Evolutionary conservation across 2,113 vertebrate species (phyloP), one percentile per base, ranked within the genome.

Genomic region (Microcebus tavaratra): DNA sequence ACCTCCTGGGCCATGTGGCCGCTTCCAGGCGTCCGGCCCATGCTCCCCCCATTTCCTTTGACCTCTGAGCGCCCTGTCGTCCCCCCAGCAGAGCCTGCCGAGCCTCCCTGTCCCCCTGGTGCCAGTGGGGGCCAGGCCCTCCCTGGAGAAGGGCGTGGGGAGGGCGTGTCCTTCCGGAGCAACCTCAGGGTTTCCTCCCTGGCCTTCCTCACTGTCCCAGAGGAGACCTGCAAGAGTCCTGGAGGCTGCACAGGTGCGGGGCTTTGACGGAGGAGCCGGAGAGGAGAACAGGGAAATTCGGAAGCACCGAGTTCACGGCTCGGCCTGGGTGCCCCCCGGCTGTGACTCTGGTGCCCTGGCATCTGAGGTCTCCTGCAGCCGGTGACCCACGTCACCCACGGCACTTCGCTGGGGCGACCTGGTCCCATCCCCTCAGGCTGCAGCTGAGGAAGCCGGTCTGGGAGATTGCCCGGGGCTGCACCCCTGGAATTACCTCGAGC

Each of bases 301-400:
- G 8, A 9, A 5, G 25, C 29, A 17, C 63, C 1, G 0, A 11
- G 17, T 4, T 23, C 39, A 48, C 1, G 4, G 20, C 2, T 7
- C 21, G 31, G 7, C 8, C 3, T 1, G 2, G 1, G 57, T 10
- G 57, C 42, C 18, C 31, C 8, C 36, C 29, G n/a, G n/a, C 8
- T 42, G 3, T 2, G 29, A 15, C 1, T 0, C n/a, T n/a, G n/a
- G n/a, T n/a, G n/a, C 20, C 59, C 42, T 0, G 1, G 0, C 1
- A 2, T 8, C 48, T 4, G 45, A 78, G n/a, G 31, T 2, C 15
- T 55, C 13, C 75, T 65, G 10, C 5, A 29, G 17, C 63, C 17
- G 3, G 36, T 9, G 48, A 18, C 1, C 42, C 67, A 11, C 1
- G 0, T 73, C 34, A 2, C 42, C 57, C 25, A 0, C 29, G 53